phyloP scores from a whole-genome alignment of 2,888 invertebrate species.

The Philaethria dido region DNA sequence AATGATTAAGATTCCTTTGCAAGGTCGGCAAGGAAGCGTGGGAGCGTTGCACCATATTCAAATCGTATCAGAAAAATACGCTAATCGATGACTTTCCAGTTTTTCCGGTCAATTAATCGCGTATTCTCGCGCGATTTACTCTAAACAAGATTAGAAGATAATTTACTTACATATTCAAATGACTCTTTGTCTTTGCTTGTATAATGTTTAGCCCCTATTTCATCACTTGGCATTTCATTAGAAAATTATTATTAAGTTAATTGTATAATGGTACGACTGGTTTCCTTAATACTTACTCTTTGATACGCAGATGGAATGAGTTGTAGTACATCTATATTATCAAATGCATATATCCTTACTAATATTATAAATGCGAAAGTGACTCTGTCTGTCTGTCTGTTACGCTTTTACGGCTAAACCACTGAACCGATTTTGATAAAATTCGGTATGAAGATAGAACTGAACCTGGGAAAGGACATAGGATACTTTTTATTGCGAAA shows the following conservation, averaged over 20 bases:
- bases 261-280: slow-evolving; percentile 25
- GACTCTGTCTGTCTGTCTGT: too few relatives aligned
- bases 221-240: slow-evolving; percentile 35
- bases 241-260: slow-evolving; percentile 24
- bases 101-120: slow-evolving; percentile 73
- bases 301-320: slow-evolving; percentile 17
- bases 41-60: slow-evolving; percentile 72
- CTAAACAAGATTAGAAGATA: slow-evolving; percentile 69
- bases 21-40: slow-evolving; percentile 65
- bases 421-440: too few relatives aligned
- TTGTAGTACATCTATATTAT: neutral
- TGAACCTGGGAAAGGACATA: too few relatives aligned
- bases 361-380: neutral
- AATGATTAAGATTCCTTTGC: slow-evolving; percentile 50
- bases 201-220: slow-evolving; percentile 35
- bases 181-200: slow-evolving; percentile 61
- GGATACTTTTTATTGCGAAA: too few relatives aligned
- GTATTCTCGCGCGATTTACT: slow-evolving; percentile 57
- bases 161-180: slow-evolving; percentile 72
- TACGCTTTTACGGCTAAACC: too few relatives aligned
- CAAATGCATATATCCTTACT: neutral
- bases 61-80: slow-evolving; percentile 53
- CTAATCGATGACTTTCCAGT: slow-evolving; percentile 75
- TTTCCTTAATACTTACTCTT: neutral
- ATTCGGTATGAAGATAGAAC: too few relatives aligned